Evolutionary conservation across 1,140 invertebrate genomes (phyloP).

Genomic region (Calycopis cecrops): DNA sequence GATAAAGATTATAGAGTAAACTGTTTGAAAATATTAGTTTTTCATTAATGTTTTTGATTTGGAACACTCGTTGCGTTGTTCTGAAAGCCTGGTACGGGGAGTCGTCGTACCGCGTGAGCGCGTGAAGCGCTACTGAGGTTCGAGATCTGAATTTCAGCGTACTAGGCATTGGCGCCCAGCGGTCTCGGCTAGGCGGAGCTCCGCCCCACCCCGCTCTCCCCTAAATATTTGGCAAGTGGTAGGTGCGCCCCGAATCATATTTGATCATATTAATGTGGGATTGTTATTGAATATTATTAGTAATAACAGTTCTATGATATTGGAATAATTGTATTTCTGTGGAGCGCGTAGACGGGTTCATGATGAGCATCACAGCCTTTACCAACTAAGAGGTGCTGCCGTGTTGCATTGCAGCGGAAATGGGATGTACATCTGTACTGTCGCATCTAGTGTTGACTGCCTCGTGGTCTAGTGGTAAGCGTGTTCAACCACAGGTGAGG

Average conservation of each 20-base stretch:
- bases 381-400: too few species aligned
- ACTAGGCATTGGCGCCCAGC: constrained; percentile 39
- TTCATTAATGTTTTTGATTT: constrained; percentile 51
- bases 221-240: neutral
- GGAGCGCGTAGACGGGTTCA: too few species aligned
- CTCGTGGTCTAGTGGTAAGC: too few species aligned
- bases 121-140: constrained; percentile 46
- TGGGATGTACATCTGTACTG: too few species aligned
- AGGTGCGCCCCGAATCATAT: too few species aligned
- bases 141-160: constrained; percentile 19
- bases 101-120: constrained; percentile 30
- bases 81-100: constrained; percentile 15
- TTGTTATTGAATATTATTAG: too few species aligned
- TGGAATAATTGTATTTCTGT: neutral
- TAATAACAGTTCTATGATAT: too few species aligned
- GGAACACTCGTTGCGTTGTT: constrained; percentile 25
- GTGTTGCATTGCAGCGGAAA: too few species aligned
- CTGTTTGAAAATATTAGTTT: constrained; percentile 24
- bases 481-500: too few species aligned
- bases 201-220: constrained; percentile 20
- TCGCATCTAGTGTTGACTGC: too few species aligned
- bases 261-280: too few species aligned
- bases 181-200: constrained; percentile 43
- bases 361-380: too few species aligned
- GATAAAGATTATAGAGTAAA: constrained; percentile 31